A percentile compares a stretch with the other conserved stretches of the same genome.
Conservation (phyloP, 2,113 vertebrate species). For the Stomatorhinus ivindoensis region DNA sequence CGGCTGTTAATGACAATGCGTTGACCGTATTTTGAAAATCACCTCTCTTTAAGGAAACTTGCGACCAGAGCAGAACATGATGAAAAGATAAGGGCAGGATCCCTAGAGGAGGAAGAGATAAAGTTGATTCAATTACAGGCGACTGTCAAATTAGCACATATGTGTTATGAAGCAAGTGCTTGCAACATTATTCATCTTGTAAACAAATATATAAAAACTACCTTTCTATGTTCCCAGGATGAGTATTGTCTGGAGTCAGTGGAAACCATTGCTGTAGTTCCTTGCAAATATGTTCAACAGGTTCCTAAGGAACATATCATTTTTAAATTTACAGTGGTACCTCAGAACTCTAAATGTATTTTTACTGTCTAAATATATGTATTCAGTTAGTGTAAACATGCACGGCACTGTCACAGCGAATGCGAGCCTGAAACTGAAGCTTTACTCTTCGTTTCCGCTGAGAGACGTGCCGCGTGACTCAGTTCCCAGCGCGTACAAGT, state of each 20-base stretch:
- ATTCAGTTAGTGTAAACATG: no score
- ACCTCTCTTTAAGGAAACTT: constrained; percentile 38
- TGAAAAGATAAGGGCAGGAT: constrained; percentile 41
- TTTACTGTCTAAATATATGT: no score
- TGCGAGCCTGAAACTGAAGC: no score
- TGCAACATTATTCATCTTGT: neutral
- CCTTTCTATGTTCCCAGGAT: constrained; percentile 29
- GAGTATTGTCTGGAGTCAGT: neutral
- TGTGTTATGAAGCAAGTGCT: neutral
- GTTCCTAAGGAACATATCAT: neutral
- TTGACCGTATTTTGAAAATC: neutral
- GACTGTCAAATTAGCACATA: neutral
- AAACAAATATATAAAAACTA: constrained; percentile 7
- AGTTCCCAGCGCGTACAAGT: no score
- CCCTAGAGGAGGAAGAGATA: constrained; percentile 35
- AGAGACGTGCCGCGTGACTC: no score
- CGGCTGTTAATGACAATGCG: neutral
- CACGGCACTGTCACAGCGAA: no score
- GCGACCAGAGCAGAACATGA: constrained; percentile 56
- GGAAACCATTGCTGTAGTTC: constrained; percentile 46
- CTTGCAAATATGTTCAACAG: constrained; percentile 30
- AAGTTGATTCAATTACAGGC: neutral
- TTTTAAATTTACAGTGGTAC: neutral
- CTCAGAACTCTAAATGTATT: no score
- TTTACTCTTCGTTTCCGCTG: no score